Evolutionary conservation across 2,797 vertebrate genomes (phyloP), one percentile per base, ranked within the genome.

Genomic region (Argentina silus): DNA sequence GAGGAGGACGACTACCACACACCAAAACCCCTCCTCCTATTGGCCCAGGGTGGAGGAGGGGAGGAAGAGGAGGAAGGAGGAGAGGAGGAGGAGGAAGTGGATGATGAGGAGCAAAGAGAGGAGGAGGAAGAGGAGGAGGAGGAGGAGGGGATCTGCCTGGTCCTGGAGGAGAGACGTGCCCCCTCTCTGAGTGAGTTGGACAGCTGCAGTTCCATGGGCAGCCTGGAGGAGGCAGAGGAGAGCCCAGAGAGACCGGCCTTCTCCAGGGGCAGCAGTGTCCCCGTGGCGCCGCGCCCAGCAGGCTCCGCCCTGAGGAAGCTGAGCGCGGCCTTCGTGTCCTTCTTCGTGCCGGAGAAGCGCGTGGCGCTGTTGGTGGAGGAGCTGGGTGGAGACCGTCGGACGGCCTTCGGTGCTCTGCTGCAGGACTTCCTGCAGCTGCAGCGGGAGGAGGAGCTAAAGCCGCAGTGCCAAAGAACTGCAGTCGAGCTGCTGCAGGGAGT

Each of bases 261-360:
- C 44, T 42, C 51, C 50, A 68, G 51, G 10, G 67, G 51, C 15
- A 21, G 45, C 64, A 67, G 64, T 50, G 50, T 65, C 4, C 69
- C 73, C 23, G 14, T 66, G 5, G 60, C 53, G 15, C 76, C 74
- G 0, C 82, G 75, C 19, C 85, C 78, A n/a, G 80, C 83, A 0
- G 53, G 87, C 19, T 91, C 91, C 0, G 86, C 90, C 57, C 87
- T 94, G 12, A 80, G 93, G 15, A 93, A 92, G 73, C 91, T 96
- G 92, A 96, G 95, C 1, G 93, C 95, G 0, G 96, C 94, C 0
- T 94, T 97, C 12, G 93, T 94, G 67, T 96, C 95, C 3, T 94
- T 96, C 81, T 94, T 96, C 11, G 94, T 94, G 0, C 96, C 96
- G 0, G 96, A 96, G 86, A 93, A 94, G 74, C 89, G 94, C 44